Base-by-base conservation (phyloP, 2,113 vertebrate genomes). In the Prunella fulvescens region DNA sequence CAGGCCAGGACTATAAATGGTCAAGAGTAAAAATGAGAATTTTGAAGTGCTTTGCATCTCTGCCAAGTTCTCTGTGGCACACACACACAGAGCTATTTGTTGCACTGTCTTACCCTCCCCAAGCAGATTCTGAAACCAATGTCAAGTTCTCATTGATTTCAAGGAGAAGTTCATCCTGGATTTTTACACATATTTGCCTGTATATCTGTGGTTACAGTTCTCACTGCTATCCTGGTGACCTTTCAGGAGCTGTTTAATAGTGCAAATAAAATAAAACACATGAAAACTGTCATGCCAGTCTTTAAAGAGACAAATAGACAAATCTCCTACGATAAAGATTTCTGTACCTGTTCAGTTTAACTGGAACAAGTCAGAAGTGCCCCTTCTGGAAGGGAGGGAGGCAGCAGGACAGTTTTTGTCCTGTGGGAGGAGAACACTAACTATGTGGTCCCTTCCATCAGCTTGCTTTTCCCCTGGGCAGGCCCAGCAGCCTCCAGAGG, bases 1-100 rank as follows among this genome's bases (percentile, higher is more conserved):
- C 94, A 89, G 74, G 58, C 56, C 60, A 85, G 66, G 69, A 62
- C 91, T 93, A 94, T 93, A 95, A 92, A 89, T 85, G 91, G 93
- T 80, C 89, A 91, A 65, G 78, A 95, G 73, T 39, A 37, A 94
- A 95, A 96, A 89, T 87, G 33, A 91, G 69, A 73, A 70, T 60
- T 97, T 66, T 84, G 2, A 92, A 95, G 82, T 51, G 51, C 29
- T 77, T 64, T 79, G 53, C 62, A 47, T 26, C 64, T 62, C 80
- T 86, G 86, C 76, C 92, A 93, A 71, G 58, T 58, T 69, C 40
- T 76, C 74, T 66, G 50, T 42, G 77, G 86, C 54, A 69, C 64
- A 74, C 31, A n/a, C 39, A n/a, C 39, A 79, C 8, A 79, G 39
- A 79, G 33, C 53, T 37, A 18, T n/a, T 61, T 71, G 58, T 44